Percentiles rank a stretch among this genome's conserved stretches.
Conservation (phyloP, 2,888 invertebrate species). For the Artemia sinica region DNA sequence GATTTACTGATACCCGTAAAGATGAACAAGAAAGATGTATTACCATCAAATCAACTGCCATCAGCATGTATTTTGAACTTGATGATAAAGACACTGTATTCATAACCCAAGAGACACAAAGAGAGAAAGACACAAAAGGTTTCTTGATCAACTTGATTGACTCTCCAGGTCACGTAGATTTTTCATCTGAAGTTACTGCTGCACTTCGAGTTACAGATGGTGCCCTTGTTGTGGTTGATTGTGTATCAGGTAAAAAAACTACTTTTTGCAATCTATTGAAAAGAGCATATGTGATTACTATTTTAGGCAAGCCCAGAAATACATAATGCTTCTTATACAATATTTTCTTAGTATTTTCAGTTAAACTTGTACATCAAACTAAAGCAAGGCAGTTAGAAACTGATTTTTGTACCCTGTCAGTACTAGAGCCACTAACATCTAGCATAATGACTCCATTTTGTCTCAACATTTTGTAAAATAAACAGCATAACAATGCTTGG, state of each 20-base stretch:
- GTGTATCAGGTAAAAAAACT: slow-evolving; percentile 69
- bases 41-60: slow-evolving; percentile 99
- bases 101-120: slow-evolving; percentile 75
- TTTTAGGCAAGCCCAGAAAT: no score
- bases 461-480: no score
- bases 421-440: no score
- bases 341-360: no score
- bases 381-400: no score
- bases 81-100: slow-evolving; percentile 82
- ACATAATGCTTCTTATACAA: no score
- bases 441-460: no score
- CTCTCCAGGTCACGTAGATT: slow-evolving; percentile 98
- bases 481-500: no score
- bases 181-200: slow-evolving; percentile 98
- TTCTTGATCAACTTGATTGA: slow-evolving; percentile 99
- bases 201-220: slow-evolving; percentile 99
- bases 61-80: slow-evolving; percentile 97
- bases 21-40: slow-evolving; percentile 99
- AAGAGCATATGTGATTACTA: no score
- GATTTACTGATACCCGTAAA: slow-evolving; percentile 98
- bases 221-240: slow-evolving; percentile 97
- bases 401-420: no score
- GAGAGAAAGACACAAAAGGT: slow-evolving; percentile 74
- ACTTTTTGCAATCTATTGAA: no score
- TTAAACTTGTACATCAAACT: no score